Evolutionary conservation across 2,113 vertebrate genomes (phyloP), one percentile per base, ranked within the genome.

Genomic region (Nerophis ophidion): DNA sequence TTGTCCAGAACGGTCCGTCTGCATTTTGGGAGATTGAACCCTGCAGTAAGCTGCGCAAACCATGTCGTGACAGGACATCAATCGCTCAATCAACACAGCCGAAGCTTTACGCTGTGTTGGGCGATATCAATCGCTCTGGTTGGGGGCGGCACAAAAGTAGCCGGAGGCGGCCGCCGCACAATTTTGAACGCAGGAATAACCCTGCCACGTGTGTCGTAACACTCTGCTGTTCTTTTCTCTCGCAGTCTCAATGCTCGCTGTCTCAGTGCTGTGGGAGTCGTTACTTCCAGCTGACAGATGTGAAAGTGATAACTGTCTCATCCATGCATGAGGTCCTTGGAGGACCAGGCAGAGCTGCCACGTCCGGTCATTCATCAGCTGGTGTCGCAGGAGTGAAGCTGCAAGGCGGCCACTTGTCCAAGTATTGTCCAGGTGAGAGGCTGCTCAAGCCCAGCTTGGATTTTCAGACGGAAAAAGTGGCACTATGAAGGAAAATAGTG

Each of bases 251-350:
- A 26, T 61, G 11, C 53, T 11, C 48, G 55, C 16, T 58, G 57
- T 62, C 48, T 58, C 40, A 74, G 58, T 66, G 26, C 45, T 45
- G 55, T 15, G 63, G 54, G 38, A 47, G 44, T 60, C 65, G 46
- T 47, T 62, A 62, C 46, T 11, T 34, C 34, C 56, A 57, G 57
- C 50, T 60, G 74, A 71, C 71, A 71, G 65, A 67, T 72, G 68
- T 67, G 54, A 66, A 74, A 68, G 54, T 56, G 67, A 58, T 65
- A 71, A 76, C 70, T 0, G 12, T 55, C 56, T 58, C 58, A 74
- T 67, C 64, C 59, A 48, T 71, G 50, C 54, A 12, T 54, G 66
- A 1, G 57, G 40, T 66, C 63, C 48, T 46, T 8, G 48, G 61
- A 11, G 70, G 68, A 66, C 64, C 26, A 63, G 49, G 53, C 69